Percentiles rank a stretch among this genome's conserved stretches.
phyloP scores from a whole-genome alignment of 2,113 vertebrate genomes.

The Lepus timidus region DNA sequence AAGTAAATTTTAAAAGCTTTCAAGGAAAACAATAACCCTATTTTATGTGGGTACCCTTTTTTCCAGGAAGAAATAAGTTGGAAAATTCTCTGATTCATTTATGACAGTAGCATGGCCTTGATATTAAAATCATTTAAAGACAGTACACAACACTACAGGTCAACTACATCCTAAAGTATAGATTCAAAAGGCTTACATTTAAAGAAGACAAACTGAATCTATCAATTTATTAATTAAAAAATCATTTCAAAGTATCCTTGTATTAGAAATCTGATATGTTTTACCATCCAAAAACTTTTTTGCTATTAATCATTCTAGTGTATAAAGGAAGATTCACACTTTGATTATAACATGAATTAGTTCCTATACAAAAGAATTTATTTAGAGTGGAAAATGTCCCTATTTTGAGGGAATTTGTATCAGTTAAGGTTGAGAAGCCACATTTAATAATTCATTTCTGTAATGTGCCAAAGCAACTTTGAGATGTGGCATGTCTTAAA shows the following conservation, averaged over 20 bases:
- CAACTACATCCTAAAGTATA: neutral
- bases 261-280: neutral
- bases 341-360: neutral
- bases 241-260: neutral
- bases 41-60: neutral
- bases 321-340: neutral
- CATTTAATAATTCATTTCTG: neutral
- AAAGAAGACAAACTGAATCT: neutral
- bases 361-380: neutral
- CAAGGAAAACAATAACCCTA: neutral
- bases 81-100: neutral
- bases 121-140: neutral
- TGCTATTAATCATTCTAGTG: neutral
- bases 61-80: neutral
- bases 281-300: neutral
- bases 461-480: neutral
- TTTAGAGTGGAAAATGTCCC: neutral
- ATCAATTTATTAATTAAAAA: neutral
- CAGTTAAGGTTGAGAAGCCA: neutral
- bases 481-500: neutral
- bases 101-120: neutral
- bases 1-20: neutral
- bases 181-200: neutral
- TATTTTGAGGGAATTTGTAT: neutral
- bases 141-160: neutral